These are phyloP conservation scores for Aphis gossypii DNA, from an alignment of 1,140 invertebrate genomes.

Conservation along the genomic window DNA sequence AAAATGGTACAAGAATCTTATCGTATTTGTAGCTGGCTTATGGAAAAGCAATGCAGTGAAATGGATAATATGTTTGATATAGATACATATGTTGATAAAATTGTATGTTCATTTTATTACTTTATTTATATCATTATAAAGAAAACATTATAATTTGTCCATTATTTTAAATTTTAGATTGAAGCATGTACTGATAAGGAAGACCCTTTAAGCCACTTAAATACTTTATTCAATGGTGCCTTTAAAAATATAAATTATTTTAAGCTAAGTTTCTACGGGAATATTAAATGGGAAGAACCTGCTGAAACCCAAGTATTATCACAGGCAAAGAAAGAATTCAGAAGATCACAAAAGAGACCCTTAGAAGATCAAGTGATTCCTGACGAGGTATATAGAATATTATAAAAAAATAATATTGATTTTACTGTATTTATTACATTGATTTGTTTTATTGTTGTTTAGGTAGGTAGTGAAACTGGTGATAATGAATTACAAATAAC, in stretches of 20 bases:
- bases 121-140: not conserved
- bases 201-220: not conserved
- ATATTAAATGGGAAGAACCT: not conserved
- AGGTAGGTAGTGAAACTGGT: not conserved
- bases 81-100: slow-evolving; percentile 22
- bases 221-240: not conserved
- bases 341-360: slow-evolving; percentile 9
- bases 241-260: slow-evolving; percentile 28
- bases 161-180: not conserved
- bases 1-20: slow-evolving; percentile 38
- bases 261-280: slow-evolving; percentile 4
- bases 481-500: slow-evolving; percentile 21
- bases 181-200: slow-evolving; percentile 19
- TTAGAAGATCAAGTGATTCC: slow-evolving; percentile 32
- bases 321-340: not conserved
- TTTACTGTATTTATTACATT: not conserved
- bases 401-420: not conserved
- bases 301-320: not conserved
- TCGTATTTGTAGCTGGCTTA: slow-evolving; percentile 36
- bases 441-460: not conserved
- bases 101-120: not conserved
- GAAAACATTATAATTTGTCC: not conserved
- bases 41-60: slow-evolving; percentile 33
- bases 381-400: not conserved
- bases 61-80: slow-evolving; percentile 40